Evolutionary conservation across 2,888 invertebrate genomes (phyloP), one percentile per base, ranked within the genome.

Genomic region (Drosophila mercatorum): DNA sequence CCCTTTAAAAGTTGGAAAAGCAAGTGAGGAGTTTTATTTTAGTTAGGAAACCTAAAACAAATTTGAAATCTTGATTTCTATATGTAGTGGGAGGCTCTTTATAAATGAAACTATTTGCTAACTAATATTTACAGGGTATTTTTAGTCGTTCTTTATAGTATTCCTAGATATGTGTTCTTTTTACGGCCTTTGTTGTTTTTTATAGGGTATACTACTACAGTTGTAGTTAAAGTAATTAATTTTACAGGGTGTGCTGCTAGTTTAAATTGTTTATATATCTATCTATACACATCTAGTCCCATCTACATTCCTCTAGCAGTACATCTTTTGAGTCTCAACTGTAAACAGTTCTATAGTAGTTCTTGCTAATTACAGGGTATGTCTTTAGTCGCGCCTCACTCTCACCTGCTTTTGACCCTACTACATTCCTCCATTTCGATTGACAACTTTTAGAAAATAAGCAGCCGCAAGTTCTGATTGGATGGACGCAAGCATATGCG

Each of bases 401-500:
- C 14, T 12, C 22, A 11, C 14, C 17, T 52, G 38, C 4, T 22
- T 12, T 14, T 11, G 14, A 22, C 14, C 14, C 52, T n/a, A 51
- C 38, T 22, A 22, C 22, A 22, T 22, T 1, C 22, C 22, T 2
- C 1, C 17, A 43, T 22, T 60, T 17, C 49, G 58, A 57, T 66
- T 76, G 75, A 73, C 78, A 69, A 69, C 67, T 78, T 77, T 56
- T 74, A 49, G 66, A 47, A 52, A 65, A 68, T 43, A 53, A 53
- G 46, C 55, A 49, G 52, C 34, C 52, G 53, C 58, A 68, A 65
- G 74, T 71, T 66, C 71, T 71, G 83, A 74, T 74, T 80, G 80
- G 80, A 75, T 78, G 75, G 72, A 58, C 65, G 43, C 44, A 28
- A 53, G 47, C 71, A 62, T 59, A 63, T 73, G 67, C 46, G 60